A percentile compares a stretch with the other conserved stretches of the same genome.
Evolutionary conservation across 2,888 invertebrate genomes (phyloP).

Genomic region (Carabus problematicus): DNA sequence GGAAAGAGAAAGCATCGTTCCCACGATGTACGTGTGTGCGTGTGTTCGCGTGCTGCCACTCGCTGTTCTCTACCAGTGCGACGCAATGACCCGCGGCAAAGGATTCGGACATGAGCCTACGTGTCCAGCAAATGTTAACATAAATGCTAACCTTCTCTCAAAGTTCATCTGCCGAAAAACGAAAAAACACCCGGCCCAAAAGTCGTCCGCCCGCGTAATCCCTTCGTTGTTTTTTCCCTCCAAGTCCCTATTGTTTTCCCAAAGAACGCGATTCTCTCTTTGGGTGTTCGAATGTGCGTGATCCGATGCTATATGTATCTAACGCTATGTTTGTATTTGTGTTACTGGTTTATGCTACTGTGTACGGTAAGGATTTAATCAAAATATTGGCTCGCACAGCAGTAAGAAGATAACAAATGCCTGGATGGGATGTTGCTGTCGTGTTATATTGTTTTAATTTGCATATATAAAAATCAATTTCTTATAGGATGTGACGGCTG

Average conservation of each 20-base stretch:
- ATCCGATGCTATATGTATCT: too few species aligned
- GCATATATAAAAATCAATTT: slow-evolving; percentile 22
- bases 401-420: slow-evolving; percentile 2
- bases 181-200: not conserved
- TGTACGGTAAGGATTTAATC: slow-evolving; percentile 19
- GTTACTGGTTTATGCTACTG: too few species aligned
- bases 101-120: slow-evolving; percentile 1
- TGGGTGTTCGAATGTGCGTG: too few species aligned
- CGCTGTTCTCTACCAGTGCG: not conserved
- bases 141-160: slow-evolving; percentile 27
- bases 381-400: slow-evolving; percentile 31
- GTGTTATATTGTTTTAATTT: slow-evolving; percentile 35
- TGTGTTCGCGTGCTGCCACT: too few species aligned
- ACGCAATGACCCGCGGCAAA: not conserved
- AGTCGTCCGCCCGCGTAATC: too few species aligned
- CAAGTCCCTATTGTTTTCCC: slow-evolving; percentile 6
- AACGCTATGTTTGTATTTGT: too few species aligned
- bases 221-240: not conserved
- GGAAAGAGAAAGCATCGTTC: too few species aligned
- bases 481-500: too few species aligned
- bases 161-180: slow-evolving; percentile 29
- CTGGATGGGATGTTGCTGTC: slow-evolving; percentile 10
- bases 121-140: slow-evolving; percentile 33
- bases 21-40: too few species aligned
- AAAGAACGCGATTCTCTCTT: not conserved